These are phyloP conservation scores for Caradrina clavipalpis DNA, from an alignment of 2,888 invertebrate species.

Conservation along the genomic window DNA sequence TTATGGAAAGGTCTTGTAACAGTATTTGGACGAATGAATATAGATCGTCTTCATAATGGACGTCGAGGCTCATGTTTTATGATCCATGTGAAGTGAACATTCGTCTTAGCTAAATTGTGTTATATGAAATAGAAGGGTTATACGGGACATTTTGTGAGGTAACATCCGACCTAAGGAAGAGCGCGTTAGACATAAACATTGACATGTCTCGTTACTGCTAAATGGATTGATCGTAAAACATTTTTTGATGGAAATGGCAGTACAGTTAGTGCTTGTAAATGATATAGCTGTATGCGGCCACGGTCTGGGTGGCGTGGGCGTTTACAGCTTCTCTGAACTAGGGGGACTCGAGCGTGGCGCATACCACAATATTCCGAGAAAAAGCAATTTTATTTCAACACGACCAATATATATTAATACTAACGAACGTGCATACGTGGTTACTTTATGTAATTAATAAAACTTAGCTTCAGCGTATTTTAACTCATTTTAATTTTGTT, in stretches of 20 bases:
- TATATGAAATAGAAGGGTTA: constrained; percentile 72
- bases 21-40: constrained; percentile 72
- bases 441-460: constrained; percentile 42
- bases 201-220: constrained; percentile 50
- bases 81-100: constrained; percentile 71
- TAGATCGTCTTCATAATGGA: constrained; percentile 69
- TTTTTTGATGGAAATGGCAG: constrained; percentile 56
- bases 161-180: constrained; percentile 46
- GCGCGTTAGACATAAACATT: constrained; percentile 55
- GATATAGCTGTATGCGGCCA: constrained; percentile 66
- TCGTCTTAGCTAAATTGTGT: constrained; percentile 78
- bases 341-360: constrained; percentile 64
- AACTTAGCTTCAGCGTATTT: constrained; percentile 22
- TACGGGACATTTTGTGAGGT: constrained; percentile 66
- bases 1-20: constrained; percentile 69
- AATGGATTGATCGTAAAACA: constrained; percentile 71
- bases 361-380: constrained; percentile 74
- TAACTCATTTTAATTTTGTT: constrained; percentile 17
- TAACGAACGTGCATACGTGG: constrained; percentile 19
- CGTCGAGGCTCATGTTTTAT: constrained; percentile 71
- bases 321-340: constrained; percentile 77
- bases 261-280: constrained; percentile 65
- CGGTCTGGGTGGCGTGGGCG: constrained; percentile 68
- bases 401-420: constrained; percentile 47
- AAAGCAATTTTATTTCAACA: constrained; percentile 75